Evolutionary conservation across 2,888 invertebrate species (phyloP).

Genomic region (Myopa testacea): DNA sequence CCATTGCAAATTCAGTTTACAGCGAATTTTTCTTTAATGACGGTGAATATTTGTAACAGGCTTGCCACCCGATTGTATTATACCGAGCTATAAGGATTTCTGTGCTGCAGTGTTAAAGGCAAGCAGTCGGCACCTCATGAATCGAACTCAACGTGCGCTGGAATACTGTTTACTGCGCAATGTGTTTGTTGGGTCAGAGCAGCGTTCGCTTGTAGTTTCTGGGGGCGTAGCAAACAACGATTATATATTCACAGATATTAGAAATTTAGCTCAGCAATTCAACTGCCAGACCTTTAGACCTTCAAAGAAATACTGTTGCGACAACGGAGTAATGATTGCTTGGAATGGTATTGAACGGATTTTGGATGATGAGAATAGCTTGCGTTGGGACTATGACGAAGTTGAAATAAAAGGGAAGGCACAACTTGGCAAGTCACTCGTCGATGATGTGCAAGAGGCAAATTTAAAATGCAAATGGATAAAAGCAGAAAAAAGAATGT

Average conservation of each 20-base stretch:
- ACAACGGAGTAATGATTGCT: conserved; percentile 99
- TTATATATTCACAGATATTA: conserved; percentile 79
- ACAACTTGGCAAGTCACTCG: conserved; percentile 53
- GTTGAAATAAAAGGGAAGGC: conserved; percentile 69
- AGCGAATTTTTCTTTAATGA: conserved; percentile 12
- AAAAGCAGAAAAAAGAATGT: conserved; percentile 46
- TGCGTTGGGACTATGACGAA: conserved; percentile 68
- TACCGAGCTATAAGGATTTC: conserved; percentile 82
- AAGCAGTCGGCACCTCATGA: conserved; percentile 81
- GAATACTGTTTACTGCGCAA: conserved; percentile 75
- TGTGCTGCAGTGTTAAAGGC: conserved; percentile 87
- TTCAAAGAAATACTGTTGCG: conserved; percentile 88
- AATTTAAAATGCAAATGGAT: conserved; percentile 66
- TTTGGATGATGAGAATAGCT: conserved; percentile 37
- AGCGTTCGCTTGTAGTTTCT: conserved; percentile 80
- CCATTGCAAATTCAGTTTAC: background rate
- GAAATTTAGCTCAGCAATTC: conserved; percentile 75
- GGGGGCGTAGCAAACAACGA: conserved; percentile 97
- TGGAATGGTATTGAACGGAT: conserved; percentile 94
- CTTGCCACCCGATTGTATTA: conserved; percentile 74
- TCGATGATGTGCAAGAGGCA: conserved; percentile 54
- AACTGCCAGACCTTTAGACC: conserved; percentile 80
- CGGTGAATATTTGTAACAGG: background rate
- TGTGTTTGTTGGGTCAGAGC: conserved; percentile 71
- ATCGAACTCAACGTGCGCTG: conserved; percentile 86